Evolutionary conservation across 64 coral and sea anemone genomes (phyloP).

Genomic region (Montipora capricornis): DNA sequence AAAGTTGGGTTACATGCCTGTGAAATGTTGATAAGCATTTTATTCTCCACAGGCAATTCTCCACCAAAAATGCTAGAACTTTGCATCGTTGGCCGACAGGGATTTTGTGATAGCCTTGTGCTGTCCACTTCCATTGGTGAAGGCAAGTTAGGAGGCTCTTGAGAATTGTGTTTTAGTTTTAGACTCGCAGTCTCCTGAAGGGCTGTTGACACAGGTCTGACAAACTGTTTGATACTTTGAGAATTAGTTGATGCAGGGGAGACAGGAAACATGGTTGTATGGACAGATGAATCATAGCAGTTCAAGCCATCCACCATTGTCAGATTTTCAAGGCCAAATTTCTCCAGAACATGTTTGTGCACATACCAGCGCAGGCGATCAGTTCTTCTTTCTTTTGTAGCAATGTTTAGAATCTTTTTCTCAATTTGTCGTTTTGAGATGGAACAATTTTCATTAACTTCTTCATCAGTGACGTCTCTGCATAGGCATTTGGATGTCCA

Average conservation of each 20-base stretch:
- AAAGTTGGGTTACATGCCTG: not conserved
- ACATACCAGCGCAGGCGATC: slow-evolving; percentile 88
- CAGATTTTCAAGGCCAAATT: slow-evolving; percentile 28
- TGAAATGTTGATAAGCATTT: not conserved
- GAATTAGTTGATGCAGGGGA: not conserved
- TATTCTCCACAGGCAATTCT: not conserved
- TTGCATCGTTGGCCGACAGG: not conserved
- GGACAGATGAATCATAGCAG: slow-evolving; percentile 5
- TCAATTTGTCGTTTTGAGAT: slow-evolving; percentile 92
- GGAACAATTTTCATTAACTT: slow-evolving; percentile 75
- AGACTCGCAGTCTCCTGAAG: not conserved
- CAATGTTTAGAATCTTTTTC: slow-evolving; percentile 88
- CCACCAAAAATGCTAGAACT: not conserved
- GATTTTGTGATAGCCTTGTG: not conserved
- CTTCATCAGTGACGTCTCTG: slow-evolving; percentile 18
- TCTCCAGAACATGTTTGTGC: slow-evolving; percentile 59
- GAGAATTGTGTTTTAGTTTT: not conserved
- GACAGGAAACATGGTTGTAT: not conserved
- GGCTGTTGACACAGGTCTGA: slow-evolving; percentile 5
- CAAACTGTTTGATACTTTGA: slow-evolving; percentile 43
- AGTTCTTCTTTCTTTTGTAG: slow-evolving; percentile 85
- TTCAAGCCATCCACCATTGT: slow-evolving; percentile 1
- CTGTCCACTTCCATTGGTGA: slow-evolving; percentile 27
- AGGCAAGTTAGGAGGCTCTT: not conserved
- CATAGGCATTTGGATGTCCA: slow-evolving; percentile 83